Base-by-base conservation (phyloP, 1,140 invertebrate genomes). In the Plectus sambesii region DNA sequence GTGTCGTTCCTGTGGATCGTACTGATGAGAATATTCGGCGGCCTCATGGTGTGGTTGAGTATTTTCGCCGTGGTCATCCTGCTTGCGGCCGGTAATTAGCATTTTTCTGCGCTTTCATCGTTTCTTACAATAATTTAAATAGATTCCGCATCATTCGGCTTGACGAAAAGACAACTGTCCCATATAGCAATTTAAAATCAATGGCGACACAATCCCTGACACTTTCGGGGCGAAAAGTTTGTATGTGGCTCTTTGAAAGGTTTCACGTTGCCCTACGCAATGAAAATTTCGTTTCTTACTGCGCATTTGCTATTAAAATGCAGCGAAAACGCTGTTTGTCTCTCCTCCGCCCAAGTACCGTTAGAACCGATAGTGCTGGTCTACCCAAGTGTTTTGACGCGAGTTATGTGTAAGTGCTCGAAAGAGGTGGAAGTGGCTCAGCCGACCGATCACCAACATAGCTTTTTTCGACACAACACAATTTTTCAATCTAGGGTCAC, bases 1-100 rank as follows among this genome's bases (percentile, higher is more conserved):
- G 65, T 84, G 8, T 83, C 82, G 44, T 77, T 94, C 22, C 59
- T 90, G 9, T 93, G 88, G 74, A 92, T 94, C 47, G 66, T 86
- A 1, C 66, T 94, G 9, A 79, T 96, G 73, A 76, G 88, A 56
- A 90, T 83, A 77, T 72, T 92, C 3, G 84, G 87, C 5, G 79
- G 79, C 2, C 73, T 85, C 0, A 81, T 94, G 63, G 80, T 94
- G 0, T 94, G 87, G 84, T 55, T 81, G 5, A 84, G 84, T 5
- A 79, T 94, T 27, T 59, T 83, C 20, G 77, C 76, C 2, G 76
- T 87, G 1, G 69, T 87, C 19, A 76, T 65, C 0, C 62, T 85
- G 1, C 73, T 88, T 5, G 72, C 72, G 38, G 82, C 79, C 67
- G 78, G 82, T 81, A 75, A 70, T 61, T 64, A 42, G n/a, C n/a